Base-by-base conservation (phyloP, 2,888 invertebrate species). In the Zaprionus lineosus region DNA sequence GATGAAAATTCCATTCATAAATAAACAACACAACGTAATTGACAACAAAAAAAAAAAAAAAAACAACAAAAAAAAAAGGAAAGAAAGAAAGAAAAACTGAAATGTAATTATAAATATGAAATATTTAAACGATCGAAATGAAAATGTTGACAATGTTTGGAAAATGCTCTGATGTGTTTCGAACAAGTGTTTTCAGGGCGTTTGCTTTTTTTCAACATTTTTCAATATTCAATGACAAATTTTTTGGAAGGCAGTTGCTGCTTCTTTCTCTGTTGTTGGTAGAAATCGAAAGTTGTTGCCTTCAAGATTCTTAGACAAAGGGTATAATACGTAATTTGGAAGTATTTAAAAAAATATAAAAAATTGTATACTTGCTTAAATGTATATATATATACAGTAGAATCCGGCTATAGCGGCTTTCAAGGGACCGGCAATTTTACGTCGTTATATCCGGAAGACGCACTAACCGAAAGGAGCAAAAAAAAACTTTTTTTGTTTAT, bases 1-100 rank as follows among this genome's bases (percentile, higher is more conserved):
- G 28, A 40, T 56, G 24, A 57, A 55, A 51, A 69, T 73, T 81
- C 79, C 79, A 81, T 85, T 81, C 86, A 81, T 79, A 61, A 79
- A 79, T 48, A 56, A 61, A 56, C 21, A 34, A 37, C 56, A 28
- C 58, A 50, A 43, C 67, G 55, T 67, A 76, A 76, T 62, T 83
- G 73, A 47, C 52, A 55, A 70, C 53, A 50, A 36, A 55, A 56
- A 31, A 29, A 26, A 56, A 41, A 63, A 47, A 56, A 34, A 29
- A 29, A 64, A 9, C 7, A 24, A 31, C n/a, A n/a, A 16, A 11
- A 36, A 9, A 19, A 48, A 71, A 51, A 66, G 66, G 72, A 66
- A 74, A 51, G 73, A 76, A 62, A 81, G n/a, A n/a, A n/a, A n/a
- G n/a, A n/a, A n/a, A n/a, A n/a, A n/a, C n/a, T n/a, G n/a, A n/a